Evolutionary conservation across 2,113 vertebrate species (phyloP), one percentile per base, ranked within the genome.

Genomic region (Tringa solitaria): DNA sequence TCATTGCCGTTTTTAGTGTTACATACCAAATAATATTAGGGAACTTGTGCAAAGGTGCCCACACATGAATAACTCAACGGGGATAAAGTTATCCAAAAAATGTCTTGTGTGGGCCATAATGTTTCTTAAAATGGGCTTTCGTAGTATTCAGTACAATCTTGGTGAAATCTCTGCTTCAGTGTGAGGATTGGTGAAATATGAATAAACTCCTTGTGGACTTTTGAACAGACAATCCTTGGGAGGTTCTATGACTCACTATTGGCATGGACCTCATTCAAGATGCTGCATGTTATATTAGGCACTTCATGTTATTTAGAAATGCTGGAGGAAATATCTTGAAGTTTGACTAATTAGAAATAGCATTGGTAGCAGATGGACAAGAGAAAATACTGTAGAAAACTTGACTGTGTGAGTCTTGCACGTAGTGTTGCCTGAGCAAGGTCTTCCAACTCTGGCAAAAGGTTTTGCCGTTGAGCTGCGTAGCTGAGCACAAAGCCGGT

Each of bases 331-430:
- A 46, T 93, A 41, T 56, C 78, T 79, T 93, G 65, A 87, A 59
- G 54, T 83, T 83, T 74, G 75, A 32, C 76, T 90, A 35, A 46
- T 87, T 80, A 70, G 83, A 92, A 86, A 93, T 93, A 95, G 76
- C 64, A 50, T 27, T 74, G 46, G 68, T 86, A 95, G 79, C 89
- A 89, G 79, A 93, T 80, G 86, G 89, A 78, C n/a, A 74, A 65
- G 59, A 84, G 50, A 77, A 88, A 77, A 88, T 65, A 56, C 67
- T 60, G 50, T 68, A 53, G 85, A 69, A 80, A 69, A 61, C 37
- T 57, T 65, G 50, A n/a, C n/a, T 50, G 35, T 57, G 59, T 30
- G 74, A 79, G 12, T n/a, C 76, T 77, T 80, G 32, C 39, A 85
- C 6, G 15, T 59, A 19, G 37, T 27, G 53, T 53, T 82, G 33